phyloP scores from a whole-genome alignment of 1,140 invertebrate genomes.

The Drosophila persimilis region DNA sequence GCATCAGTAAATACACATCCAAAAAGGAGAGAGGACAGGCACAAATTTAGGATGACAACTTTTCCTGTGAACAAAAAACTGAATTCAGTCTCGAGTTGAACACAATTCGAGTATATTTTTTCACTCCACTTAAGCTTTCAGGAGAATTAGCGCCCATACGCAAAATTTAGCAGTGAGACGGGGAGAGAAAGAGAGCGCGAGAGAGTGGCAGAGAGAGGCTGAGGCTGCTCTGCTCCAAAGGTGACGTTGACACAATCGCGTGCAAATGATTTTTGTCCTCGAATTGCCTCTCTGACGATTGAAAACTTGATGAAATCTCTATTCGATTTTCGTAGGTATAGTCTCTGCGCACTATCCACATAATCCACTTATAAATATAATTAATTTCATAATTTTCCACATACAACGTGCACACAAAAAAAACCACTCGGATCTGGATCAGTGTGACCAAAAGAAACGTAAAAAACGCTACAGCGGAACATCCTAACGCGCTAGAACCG shows the following conservation, averaged over 20 bases:
- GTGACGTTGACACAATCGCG: constrained; percentile 72
- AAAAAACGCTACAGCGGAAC: not conserved
- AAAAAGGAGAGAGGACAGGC: too few relatives aligned
- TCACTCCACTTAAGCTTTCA: constrained; percentile 45
- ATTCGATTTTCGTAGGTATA: too few relatives aligned
- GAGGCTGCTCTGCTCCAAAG: constrained; percentile 65
- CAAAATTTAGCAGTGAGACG: constrained; percentile 44
- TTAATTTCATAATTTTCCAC: constrained; percentile 56
- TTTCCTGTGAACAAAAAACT: constrained; percentile 29
- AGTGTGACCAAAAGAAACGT: constrained; percentile 30
- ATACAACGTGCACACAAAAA: constrained; percentile 74
- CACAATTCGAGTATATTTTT: constrained; percentile 33
- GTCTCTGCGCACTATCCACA: too few relatives aligned
- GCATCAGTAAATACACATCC: too few relatives aligned
- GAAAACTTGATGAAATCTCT: constrained; percentile 1
- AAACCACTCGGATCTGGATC: constrained; percentile 46
- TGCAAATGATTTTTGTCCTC: constrained; percentile 27
- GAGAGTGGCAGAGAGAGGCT: constrained; percentile 34
- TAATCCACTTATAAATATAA: constrained; percentile 24
- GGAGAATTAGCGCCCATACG: constrained; percentile 26
- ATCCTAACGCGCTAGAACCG: too few relatives aligned
- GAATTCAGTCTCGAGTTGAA: constrained; percentile 27
- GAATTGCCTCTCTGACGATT: constrained; percentile 1
- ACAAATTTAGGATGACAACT: constrained; percentile 1
- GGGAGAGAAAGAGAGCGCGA: constrained; percentile 39